phyloP scores from a whole-genome alignment of 2,888 invertebrate genomes.

The Patella depressa region DNA sequence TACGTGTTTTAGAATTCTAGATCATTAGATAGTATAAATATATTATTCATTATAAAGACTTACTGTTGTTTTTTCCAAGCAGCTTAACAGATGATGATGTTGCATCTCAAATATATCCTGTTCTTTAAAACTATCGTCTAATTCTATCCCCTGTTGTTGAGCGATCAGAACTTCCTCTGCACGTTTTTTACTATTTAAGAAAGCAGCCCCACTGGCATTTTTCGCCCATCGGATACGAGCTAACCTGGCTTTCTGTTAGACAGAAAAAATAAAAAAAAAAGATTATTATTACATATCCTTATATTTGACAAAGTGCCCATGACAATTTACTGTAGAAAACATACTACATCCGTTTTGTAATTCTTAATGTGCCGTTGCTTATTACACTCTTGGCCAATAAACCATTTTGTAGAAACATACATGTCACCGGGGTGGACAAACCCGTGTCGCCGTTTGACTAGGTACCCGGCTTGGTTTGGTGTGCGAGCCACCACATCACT shows the following conservation, averaged over 20 bases:
- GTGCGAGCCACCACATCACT: too few species aligned
- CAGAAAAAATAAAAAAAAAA: conserved; percentile 13
- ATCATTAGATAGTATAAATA: too few species aligned
- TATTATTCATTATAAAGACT: conserved; percentile 63
- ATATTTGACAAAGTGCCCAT: background rate
- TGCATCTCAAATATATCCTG: conserved; percentile 99
- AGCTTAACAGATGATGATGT: conserved; percentile 97
- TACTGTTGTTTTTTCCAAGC: conserved; percentile 98
- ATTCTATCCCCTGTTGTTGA: conserved; percentile 85
- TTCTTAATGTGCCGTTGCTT: too few species aligned
- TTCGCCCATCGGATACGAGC: conserved; percentile 98
- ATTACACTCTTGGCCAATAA: too few species aligned
- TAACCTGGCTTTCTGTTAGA: conserved; percentile 94
- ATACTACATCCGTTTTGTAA: too few species aligned
- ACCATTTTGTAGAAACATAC: too few species aligned
- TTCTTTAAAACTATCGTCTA: conserved; percentile 89
- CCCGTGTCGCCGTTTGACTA: too few species aligned
- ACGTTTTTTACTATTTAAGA: conserved; percentile 98
- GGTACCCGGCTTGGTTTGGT: too few species aligned
- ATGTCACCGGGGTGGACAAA: too few species aligned
- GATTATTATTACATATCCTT: background rate
- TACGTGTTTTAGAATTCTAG: too few species aligned
- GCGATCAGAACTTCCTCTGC: conserved; percentile 80
- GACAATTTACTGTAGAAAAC: too few species aligned
- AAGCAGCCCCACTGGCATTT: conserved; percentile 98